These are phyloP conservation scores for Dinomys branickii DNA, from an alignment of 2,113 vertebrate species.

Conservation along the genomic window DNA sequence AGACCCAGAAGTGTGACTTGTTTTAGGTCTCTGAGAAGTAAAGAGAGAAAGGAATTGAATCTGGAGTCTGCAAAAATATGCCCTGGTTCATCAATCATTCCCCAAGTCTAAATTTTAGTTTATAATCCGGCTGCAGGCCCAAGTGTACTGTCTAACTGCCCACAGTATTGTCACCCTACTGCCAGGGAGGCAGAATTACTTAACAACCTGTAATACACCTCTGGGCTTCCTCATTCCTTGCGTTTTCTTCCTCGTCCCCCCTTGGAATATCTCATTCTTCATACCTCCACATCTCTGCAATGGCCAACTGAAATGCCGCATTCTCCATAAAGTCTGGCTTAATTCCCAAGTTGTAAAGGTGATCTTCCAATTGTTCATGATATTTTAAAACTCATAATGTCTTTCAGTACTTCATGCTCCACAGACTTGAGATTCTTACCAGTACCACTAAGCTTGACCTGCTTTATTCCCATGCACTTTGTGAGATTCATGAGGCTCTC, in stretches of 20 bases:
- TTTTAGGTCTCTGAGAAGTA: background rate
- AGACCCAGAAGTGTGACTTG: background rate
- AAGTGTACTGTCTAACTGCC: background rate
- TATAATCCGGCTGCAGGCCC: background rate
- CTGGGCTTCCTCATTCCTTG: background rate
- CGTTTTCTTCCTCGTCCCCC: background rate
- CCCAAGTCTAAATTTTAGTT: background rate
- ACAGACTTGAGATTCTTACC: background rate
- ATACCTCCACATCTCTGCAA: background rate
- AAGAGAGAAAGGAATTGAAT: background rate
- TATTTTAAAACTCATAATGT: background rate
- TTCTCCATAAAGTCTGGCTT: background rate
- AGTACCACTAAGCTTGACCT: background rate
- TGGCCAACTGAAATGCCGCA: background rate
- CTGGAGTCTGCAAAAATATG: background rate
- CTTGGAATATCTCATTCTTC: background rate
- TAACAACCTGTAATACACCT: background rate
- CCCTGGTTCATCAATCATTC: background rate
- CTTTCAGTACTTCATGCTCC: background rate
- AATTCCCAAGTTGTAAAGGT: background rate
- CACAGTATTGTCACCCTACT: background rate
- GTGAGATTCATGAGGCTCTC: background rate
- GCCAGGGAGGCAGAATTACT: background rate
- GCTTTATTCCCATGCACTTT: background rate
- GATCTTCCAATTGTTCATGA: background rate